Percentiles rank a stretch among this genome's conserved stretches.
Evolutionary conservation across 2,888 invertebrate genomes (phyloP).

Genomic region (Amitus sp.): DNA sequence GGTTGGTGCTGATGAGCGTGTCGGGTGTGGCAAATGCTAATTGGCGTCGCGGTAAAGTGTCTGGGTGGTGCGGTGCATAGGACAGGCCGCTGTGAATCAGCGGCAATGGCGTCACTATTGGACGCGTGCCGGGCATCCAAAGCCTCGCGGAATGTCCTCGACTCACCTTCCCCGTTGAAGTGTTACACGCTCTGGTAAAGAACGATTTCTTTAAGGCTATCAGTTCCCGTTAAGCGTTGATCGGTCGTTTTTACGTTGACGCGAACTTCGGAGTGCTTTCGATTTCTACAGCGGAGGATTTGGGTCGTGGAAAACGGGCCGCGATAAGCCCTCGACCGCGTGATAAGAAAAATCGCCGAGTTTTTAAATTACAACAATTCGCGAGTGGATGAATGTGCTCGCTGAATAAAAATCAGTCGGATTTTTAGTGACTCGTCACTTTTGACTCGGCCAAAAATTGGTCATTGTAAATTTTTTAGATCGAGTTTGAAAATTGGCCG

Average conservation of each 20-base stretch:
- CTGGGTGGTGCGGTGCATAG: conserved; percentile 73
- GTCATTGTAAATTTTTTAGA: no score
- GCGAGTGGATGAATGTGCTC: conserved; percentile 6
- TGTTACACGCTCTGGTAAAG: conserved; percentile 14
- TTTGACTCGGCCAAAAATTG: no score
- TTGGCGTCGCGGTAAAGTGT: no score
- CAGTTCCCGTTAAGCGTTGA: conserved; percentile 42
- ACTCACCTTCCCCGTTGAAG: conserved; percentile 9
- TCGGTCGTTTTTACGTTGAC: conserved; percentile 10
- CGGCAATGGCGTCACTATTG: conserved; percentile 43
- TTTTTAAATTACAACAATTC: background rate
- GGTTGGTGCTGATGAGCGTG: background rate
- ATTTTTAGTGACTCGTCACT: background rate
- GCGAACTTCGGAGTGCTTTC: conserved; percentile 1
- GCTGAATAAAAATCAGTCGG: no score
- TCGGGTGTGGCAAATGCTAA: background rate
- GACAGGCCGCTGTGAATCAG: conserved; percentile 43
- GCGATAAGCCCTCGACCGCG: conserved; percentile 1
- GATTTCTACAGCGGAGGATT: background rate
- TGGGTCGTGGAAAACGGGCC: conserved; percentile 9
- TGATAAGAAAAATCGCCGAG: conserved; percentile 7
- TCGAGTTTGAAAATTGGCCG: no score
- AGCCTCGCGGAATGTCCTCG: conserved; percentile 37
- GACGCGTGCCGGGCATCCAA: conserved; percentile 53
- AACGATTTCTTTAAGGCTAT: conserved; percentile 41